Percentiles rank a stretch among this genome's conserved stretches.
phyloP scores from a whole-genome alignment of 2,113 vertebrate genomes.

The Zosterops japonicus region DNA sequence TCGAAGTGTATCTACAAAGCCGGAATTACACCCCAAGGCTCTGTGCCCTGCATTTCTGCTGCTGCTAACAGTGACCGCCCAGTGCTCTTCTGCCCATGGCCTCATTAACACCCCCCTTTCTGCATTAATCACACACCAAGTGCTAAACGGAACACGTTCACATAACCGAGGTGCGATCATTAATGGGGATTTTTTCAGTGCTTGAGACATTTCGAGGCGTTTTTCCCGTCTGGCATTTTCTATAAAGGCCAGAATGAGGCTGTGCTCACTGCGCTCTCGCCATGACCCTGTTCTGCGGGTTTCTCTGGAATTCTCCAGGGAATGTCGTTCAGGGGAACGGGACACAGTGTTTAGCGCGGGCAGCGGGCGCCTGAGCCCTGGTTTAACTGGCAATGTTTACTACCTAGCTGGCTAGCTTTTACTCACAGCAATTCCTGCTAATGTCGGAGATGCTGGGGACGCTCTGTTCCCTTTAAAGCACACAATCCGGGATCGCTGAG shows the following conservation, averaged over 20 bases:
- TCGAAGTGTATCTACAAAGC: background rate
- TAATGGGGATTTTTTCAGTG: fast-evolving
- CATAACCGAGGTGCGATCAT: fast-evolving
- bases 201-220: fast-evolving
- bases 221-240: background rate
- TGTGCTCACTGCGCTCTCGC: background rate
- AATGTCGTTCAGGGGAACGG: fast-evolving
- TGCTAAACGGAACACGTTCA: fast-evolving
- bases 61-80: fast-evolving
- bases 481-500: fast-evolving
- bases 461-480: background rate
- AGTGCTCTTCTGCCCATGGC: fast-evolving
- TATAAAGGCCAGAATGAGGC: fast-evolving
- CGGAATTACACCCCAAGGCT: background rate
- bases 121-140: background rate
- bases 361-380: background rate
- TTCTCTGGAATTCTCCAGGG: background rate
- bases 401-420: background rate
- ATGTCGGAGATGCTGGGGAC: fast-evolving
- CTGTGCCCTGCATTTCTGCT: background rate
- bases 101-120: background rate
- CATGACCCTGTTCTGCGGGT: background rate
- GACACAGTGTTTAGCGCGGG: background rate
- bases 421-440: background rate
- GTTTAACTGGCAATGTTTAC: background rate